These are phyloP conservation scores for Eupithecia subumbrata DNA, from an alignment of 2,888 invertebrate genomes.

Conservation along the genomic window DNA sequence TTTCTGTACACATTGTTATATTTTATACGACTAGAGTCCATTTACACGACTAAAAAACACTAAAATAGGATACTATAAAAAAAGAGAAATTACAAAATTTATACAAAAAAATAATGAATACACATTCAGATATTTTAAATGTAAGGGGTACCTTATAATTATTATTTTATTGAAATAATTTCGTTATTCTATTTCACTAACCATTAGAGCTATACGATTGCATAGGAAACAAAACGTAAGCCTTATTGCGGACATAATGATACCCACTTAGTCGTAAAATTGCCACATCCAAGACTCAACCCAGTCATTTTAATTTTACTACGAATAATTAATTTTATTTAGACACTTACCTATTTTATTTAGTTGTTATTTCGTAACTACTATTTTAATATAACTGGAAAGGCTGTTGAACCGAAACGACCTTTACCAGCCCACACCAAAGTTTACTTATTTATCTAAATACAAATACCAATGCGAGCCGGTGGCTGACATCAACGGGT, in stretches of 20 bases:
- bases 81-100: no score
- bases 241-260: constrained; percentile 7
- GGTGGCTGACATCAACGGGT: constrained; percentile 69
- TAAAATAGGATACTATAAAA: no score
- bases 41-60: no score
- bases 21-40: no score
- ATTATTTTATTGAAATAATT: background rate
- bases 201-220: background rate
- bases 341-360: constrained; percentile 6
- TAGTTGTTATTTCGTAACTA: constrained; percentile 7
- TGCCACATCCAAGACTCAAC: background rate
- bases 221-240: background rate
- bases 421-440: constrained; percentile 39
- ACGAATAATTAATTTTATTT: constrained; percentile 11
- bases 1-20: no score
- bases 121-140: no score
- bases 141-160: background rate
- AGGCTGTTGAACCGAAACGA: constrained; percentile 32
- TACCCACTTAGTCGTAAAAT: constrained; percentile 10
- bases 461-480: constrained; percentile 42
- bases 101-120: no score
- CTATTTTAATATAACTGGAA: constrained; percentile 9
- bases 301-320: constrained; percentile 10
- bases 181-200: background rate
- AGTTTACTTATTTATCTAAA: constrained; percentile 39